phyloP scores from a whole-genome alignment of 2,888 invertebrate genomes.

The Caradrina clavipalpis region DNA sequence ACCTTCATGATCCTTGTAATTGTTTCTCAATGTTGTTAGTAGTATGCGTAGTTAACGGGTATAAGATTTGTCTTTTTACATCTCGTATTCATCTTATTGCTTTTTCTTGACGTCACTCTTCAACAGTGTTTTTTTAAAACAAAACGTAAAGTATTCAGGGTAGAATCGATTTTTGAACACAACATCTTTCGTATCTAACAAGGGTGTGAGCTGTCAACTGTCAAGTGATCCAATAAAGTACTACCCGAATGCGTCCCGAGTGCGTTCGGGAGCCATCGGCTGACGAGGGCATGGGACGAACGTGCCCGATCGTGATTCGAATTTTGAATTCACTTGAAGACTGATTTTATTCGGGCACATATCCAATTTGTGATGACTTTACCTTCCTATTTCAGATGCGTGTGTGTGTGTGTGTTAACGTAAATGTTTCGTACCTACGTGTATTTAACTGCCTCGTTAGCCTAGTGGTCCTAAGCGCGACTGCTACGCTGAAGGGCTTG shows the following conservation, averaged over 20 bases:
- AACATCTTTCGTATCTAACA: constrained; percentile 13
- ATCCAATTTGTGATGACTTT: constrained; percentile 56
- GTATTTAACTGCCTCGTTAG: too few species aligned
- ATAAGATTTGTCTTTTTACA: too few species aligned
- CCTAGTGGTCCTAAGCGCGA: too few species aligned
- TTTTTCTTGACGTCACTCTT: too few species aligned
- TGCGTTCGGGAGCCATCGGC: constrained; percentile 61
- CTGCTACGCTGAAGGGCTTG: too few species aligned
- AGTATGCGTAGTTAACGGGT: too few species aligned
- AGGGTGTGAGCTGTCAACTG: constrained; percentile 62
- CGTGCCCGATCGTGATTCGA: constrained; percentile 73
- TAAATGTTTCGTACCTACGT: background rate
- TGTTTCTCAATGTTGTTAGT: too few species aligned
- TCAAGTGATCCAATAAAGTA: constrained; percentile 74
- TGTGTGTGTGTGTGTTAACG: constrained; percentile 3
- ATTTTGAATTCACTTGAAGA: constrained; percentile 71
- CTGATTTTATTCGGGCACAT: constrained; percentile 64
- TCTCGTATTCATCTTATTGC: too few species aligned
- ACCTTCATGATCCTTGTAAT: too few species aligned
- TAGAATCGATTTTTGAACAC: constrained; percentile 9
- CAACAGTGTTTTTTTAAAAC: too few species aligned
- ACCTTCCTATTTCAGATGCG: constrained; percentile 22
- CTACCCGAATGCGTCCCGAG: constrained; percentile 54
- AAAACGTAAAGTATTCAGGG: too few species aligned
- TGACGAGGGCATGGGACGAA: constrained; percentile 69